Conservation (phyloP, 2,113 vertebrate genomes). For the Oncorhynchus clarkii region DNA sequence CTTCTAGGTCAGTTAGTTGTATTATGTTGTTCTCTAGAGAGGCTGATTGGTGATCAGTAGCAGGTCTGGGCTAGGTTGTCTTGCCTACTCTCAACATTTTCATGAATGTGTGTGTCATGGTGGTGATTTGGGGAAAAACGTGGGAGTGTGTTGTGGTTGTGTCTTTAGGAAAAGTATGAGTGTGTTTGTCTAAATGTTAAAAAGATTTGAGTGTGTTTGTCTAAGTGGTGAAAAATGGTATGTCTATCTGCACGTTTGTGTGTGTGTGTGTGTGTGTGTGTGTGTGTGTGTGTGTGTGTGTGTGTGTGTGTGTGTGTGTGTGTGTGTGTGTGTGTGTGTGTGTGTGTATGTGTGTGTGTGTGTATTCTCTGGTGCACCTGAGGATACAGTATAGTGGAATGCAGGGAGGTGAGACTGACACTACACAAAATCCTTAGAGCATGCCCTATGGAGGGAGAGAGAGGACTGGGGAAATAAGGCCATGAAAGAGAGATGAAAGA, state of each 20-base stretch:
- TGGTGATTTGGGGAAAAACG: slow-evolving; percentile 56
- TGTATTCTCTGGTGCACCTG: slow-evolving; percentile 51
- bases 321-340: slow-evolving; percentile 2
- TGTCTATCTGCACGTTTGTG: slow-evolving; percentile 14
- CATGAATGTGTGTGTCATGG: slow-evolving; percentile 36
- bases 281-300: neutral
- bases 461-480: slow-evolving; percentile 1
- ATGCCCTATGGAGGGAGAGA: slow-evolving; percentile 31
- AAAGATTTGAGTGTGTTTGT: slow-evolving; percentile 60
- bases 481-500: slow-evolving; percentile 1
- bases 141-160: slow-evolving; percentile 56
- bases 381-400: slow-evolving; percentile 46
- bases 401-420: slow-evolving; percentile 54
- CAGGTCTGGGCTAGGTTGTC: slow-evolving; percentile 4
- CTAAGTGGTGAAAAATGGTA: slow-evolving; percentile 51
- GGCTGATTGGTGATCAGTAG: no score
- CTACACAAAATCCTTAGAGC: slow-evolving; percentile 46
- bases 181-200: slow-evolving; percentile 59
- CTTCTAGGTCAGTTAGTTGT: neutral
- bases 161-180: slow-evolving; percentile 59
- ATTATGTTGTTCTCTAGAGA: neutral
- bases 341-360: neutral
- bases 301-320: slow-evolving; percentile 8
- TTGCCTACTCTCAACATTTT: neutral
- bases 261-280: slow-evolving; percentile 6